These are phyloP conservation scores for Eumerus sabulonum DNA, from an alignment of 2,888 invertebrate genomes.

Conservation along the genomic window DNA sequence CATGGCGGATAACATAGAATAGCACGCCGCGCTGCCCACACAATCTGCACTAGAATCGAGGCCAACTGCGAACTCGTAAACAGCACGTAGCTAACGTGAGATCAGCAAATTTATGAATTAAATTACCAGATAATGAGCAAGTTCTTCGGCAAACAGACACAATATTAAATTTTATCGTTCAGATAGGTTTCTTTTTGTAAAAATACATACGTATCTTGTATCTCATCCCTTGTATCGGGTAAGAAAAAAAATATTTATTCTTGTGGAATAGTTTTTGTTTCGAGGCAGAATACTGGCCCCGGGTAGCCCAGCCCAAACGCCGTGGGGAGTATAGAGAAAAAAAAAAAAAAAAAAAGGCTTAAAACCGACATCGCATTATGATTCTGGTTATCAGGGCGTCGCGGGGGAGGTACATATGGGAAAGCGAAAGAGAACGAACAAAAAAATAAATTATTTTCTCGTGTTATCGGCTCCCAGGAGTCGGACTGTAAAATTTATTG, in stretches of 20 bases:
- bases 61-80: not conserved
- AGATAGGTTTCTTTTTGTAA: slow-evolving; percentile 36
- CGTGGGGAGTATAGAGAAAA: no score
- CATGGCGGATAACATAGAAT: not conserved
- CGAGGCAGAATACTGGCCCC: slow-evolving; percentile 12
- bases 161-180: slow-evolving; percentile 47
- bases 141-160: slow-evolving; percentile 2
- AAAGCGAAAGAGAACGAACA: not conserved
- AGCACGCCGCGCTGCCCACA: not conserved
- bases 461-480: not conserved
- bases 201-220: not conserved
- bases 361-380: no score
- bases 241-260: slow-evolving; percentile 27
- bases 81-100: slow-evolving; percentile 41
- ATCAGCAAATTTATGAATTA: slow-evolving; percentile 40
- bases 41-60: not conserved
- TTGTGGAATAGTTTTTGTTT: slow-evolving; percentile 35
- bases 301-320: not conserved
- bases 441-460: no score
- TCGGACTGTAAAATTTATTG: slow-evolving; percentile 10
- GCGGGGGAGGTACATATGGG: no score
- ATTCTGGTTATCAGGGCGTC: no score
- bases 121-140: slow-evolving; percentile 33
- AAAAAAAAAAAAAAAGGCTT: no score
- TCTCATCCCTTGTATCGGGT: not conserved